Percentiles rank a stretch among this genome's conserved stretches.
Conservation (phyloP, 1,140 invertebrate species). For the Oedothorax gibbosus region DNA sequence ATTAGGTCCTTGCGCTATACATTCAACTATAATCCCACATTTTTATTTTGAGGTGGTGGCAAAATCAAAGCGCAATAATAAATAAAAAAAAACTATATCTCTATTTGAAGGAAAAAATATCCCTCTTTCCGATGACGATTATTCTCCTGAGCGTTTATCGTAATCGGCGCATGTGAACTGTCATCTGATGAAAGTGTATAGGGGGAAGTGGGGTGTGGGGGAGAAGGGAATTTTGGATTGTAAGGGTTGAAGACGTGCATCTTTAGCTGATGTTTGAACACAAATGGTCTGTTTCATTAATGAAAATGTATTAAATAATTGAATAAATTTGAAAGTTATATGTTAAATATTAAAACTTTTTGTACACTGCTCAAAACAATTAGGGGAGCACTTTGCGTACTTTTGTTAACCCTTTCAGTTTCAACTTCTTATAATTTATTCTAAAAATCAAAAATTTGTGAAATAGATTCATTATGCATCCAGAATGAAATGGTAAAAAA, state of each 20-base stretch:
- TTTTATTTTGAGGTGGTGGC: background rate
- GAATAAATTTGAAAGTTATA: background rate
- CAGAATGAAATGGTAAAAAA: too few relatives aligned
- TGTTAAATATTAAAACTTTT: too few relatives aligned
- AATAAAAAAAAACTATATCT: background rate
- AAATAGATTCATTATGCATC: too few relatives aligned
- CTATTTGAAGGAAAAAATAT: background rate
- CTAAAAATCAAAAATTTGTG: too few relatives aligned
- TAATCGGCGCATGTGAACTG: slow-evolving; percentile 47
- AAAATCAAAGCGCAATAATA: background rate
- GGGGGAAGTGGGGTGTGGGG: background rate
- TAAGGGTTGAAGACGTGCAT: slow-evolving; percentile 19
- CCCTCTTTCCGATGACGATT: slow-evolving; percentile 36
- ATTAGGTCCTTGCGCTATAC: too few relatives aligned
- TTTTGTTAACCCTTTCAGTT: too few relatives aligned
- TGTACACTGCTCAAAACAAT: too few relatives aligned
- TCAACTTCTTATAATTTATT: too few relatives aligned
- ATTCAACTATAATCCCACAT: too few relatives aligned
- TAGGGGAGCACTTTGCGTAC: too few relatives aligned
- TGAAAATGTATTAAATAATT: background rate
- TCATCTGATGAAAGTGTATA: slow-evolving; percentile 30
- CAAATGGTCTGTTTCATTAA: slow-evolving; percentile 2
- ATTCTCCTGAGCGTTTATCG: slow-evolving; percentile 43
- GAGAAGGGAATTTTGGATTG: slow-evolving; percentile 13
- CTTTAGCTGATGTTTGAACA: slow-evolving; percentile 6